Percentiles rank a stretch among this genome's conserved stretches.
These are phyloP conservation scores for Parnassius glacialis DNA, from an alignment of 2,888 invertebrate species.

Conservation along the genomic window DNA sequence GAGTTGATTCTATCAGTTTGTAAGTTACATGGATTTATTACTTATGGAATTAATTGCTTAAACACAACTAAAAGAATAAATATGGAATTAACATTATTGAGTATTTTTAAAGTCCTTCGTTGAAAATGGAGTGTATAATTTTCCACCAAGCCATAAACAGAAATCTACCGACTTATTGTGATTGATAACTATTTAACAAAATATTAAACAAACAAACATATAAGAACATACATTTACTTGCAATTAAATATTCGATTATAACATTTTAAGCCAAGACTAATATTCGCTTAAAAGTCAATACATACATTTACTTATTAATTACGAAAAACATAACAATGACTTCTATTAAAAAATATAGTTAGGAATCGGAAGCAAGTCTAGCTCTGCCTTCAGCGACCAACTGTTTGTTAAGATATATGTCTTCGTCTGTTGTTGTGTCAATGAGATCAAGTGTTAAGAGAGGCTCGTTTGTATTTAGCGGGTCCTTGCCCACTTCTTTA, in stretches of 20 bases:
- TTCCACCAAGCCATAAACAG: background rate
- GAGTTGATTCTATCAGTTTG: background rate
- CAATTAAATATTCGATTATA: constrained; percentile 4
- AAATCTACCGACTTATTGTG: constrained; percentile 1
- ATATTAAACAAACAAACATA: constrained; percentile 8
- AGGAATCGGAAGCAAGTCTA: constrained; percentile 52
- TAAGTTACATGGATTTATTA: background rate
- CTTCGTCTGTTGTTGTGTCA: constrained; percentile 85
- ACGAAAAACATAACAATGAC: constrained; percentile 11
- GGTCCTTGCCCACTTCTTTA: constrained; percentile 82
- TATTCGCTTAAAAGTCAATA: constrained; percentile 11
- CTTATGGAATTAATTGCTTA: constrained; percentile 5
- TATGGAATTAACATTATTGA: constrained; percentile 20
- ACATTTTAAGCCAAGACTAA: constrained; percentile 5
- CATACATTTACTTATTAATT: constrained; percentile 10
- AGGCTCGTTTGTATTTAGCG: constrained; percentile 81
- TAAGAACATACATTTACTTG: constrained; percentile 13
- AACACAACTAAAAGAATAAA: constrained; percentile 17
- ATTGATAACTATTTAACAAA: constrained; percentile 6
- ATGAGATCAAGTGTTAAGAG: constrained; percentile 85
- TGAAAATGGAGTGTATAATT: constrained; percentile 6
- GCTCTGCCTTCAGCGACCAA: constrained; percentile 84
- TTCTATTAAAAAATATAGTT: constrained; percentile 26
- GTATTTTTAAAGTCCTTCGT: constrained; percentile 19
- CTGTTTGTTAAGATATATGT: constrained; percentile 84